Evolutionary conservation across 1,140 invertebrate species (phyloP).

Genomic region (Grapholita molesta): DNA sequence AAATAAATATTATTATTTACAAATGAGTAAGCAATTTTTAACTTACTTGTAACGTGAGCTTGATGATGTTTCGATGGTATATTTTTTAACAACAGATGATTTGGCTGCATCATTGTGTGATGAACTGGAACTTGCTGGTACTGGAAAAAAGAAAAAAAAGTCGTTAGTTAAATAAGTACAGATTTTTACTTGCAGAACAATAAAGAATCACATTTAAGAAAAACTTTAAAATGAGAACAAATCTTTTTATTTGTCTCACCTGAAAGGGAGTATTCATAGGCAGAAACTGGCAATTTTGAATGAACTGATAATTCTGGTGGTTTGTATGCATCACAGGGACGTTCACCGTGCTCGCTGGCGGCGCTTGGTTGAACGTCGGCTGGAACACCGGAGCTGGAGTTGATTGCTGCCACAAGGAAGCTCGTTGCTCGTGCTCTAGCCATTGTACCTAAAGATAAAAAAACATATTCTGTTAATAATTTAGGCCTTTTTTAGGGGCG

Average conservation of each 20-base stretch:
- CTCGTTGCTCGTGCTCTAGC: background rate
- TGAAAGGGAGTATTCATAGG: background rate
- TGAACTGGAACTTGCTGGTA: background rate
- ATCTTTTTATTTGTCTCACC: background rate
- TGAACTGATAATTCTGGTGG: background rate
- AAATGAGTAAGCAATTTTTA: background rate
- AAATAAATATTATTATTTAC: background rate
- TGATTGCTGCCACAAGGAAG: background rate
- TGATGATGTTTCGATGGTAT: background rate
- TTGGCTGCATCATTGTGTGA: background rate
- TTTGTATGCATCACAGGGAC: background rate
- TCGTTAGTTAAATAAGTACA: background rate
- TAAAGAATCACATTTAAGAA: background rate
- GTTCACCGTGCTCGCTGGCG: background rate
- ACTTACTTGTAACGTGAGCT: slow-evolving; percentile 16
- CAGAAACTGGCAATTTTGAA: background rate
- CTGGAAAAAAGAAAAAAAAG: background rate
- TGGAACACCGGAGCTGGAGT: background rate
- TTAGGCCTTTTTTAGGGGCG: background rate
- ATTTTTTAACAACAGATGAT: background rate
- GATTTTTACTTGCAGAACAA: background rate
- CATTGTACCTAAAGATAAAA: background rate
- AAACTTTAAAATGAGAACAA: background rate
- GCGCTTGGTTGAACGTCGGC: background rate
- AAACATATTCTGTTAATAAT: background rate